Conservation (phyloP, 2,888 invertebrate genomes). For the Erebia ligea region DNA sequence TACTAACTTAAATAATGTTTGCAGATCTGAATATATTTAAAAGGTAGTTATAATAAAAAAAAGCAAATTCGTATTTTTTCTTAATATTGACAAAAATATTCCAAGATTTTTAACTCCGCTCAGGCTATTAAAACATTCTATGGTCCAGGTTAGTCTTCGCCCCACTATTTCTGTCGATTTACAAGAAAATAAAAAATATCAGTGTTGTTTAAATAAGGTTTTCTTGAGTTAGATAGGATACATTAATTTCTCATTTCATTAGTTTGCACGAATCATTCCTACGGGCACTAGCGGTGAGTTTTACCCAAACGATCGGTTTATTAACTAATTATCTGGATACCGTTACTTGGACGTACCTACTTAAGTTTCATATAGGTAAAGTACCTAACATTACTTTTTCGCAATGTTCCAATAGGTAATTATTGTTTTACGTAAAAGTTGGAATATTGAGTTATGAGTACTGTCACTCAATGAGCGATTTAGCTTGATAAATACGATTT, state of each 20-base stretch:
- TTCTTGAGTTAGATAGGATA: constrained; percentile 42
- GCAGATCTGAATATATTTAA: background rate
- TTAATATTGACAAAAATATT: no score
- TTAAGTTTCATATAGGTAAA: no score
- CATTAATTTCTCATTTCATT: constrained; percentile 73
- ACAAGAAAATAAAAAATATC: constrained; percentile 2
- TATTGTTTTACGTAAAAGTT: no score
- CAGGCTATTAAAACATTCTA: no score
- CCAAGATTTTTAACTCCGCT: no score
- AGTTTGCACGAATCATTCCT: constrained; percentile 87
- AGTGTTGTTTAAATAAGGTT: constrained; percentile 16
- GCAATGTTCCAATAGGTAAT: no score
- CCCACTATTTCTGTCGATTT: background rate
- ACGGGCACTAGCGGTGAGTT: constrained; percentile 62
- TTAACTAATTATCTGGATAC: constrained; percentile 5
- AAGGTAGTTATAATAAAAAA: background rate
- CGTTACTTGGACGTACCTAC: no score
- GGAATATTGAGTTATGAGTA: no score
- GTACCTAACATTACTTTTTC: no score
- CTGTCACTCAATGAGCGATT: no score
- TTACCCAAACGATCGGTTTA: constrained; percentile 36
- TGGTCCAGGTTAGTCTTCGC: background rate
- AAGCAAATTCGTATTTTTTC: no score
- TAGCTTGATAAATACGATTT: no score
- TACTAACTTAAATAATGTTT: background rate